Percentiles rank a stretch among this genome's conserved stretches.
These are phyloP conservation scores for Callorhinus ursinus DNA, from an alignment of 2,113 vertebrate genomes.

Conservation along the genomic window DNA sequence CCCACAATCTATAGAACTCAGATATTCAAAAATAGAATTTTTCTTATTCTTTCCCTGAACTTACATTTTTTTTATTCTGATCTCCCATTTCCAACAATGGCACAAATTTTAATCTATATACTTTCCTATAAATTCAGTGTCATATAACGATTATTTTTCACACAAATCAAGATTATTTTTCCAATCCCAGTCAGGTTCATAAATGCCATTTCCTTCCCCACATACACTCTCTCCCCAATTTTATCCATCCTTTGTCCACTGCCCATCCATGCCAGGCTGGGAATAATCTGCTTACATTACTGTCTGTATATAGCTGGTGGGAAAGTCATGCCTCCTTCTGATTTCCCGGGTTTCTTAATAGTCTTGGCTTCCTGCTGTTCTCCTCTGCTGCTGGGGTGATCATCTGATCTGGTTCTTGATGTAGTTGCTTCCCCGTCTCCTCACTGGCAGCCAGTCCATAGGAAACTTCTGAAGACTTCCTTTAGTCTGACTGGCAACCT, in stretches of 20 bases:
- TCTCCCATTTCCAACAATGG: background rate
- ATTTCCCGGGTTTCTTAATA: background rate
- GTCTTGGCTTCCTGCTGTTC: background rate
- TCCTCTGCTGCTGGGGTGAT: background rate
- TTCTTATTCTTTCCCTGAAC: background rate
- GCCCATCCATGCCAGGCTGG: background rate
- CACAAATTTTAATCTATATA: background rate
- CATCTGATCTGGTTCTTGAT: background rate
- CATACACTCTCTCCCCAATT: fast-evolving
- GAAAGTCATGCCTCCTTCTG: background rate
- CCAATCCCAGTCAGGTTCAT: background rate
- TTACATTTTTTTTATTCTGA: background rate
- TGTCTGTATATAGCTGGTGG: background rate
- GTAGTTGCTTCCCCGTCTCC: background rate
- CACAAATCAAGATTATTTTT: background rate
- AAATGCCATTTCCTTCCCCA: background rate
- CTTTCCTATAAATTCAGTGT: background rate
- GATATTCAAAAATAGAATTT: background rate
- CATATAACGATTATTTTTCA: background rate
- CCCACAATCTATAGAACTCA: background rate
- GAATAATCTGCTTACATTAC: fast-evolving
- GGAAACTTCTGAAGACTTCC: background rate
- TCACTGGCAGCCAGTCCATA: background rate
- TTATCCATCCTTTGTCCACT: background rate
- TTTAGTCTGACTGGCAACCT: background rate